Percentiles rank a stretch among this genome's conserved stretches.
These are phyloP conservation scores for Bedellia somnulentella DNA, from an alignment of 2,888 invertebrate species.

Conservation along the genomic window DNA sequence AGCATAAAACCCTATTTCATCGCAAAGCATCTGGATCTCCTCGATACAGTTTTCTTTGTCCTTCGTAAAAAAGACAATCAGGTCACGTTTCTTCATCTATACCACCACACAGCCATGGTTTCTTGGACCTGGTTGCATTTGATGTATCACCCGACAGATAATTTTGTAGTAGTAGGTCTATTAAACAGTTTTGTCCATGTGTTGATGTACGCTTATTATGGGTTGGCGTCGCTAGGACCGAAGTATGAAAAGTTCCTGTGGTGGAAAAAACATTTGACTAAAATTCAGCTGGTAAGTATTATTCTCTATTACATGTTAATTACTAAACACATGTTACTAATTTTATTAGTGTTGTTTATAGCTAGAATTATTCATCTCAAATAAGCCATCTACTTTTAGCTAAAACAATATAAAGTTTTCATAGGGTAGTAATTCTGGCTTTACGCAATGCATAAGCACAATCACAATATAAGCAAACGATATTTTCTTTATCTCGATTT, in stretches of 20 bases:
- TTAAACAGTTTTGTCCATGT: constrained; percentile 79
- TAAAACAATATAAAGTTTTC: no score
- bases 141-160: constrained; percentile 75
- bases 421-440: no score
- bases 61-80: constrained; percentile 77
- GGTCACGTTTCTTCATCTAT: constrained; percentile 85
- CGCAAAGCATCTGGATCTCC: constrained; percentile 74
- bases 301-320: no score
- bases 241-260: constrained; percentile 73
- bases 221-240: constrained; percentile 75
- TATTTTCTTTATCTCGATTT: no score
- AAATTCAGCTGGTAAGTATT: constrained; percentile 71
- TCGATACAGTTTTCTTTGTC: constrained; percentile 87
- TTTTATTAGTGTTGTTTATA: no score
- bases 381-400: no score
- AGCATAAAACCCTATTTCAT: constrained; percentile 72
- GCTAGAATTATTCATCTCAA: no score
- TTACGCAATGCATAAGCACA: no score
- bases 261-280: constrained; percentile 88
- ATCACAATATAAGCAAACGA: no score
- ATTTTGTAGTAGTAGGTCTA: constrained; percentile 73
- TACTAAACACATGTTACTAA: not conserved
- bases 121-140: constrained; percentile 78
- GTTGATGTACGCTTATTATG: constrained; percentile 82
- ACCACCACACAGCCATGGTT: constrained; percentile 81